Conservation (phyloP, 1,140 invertebrate species). For the Bombus polaris region DNA sequence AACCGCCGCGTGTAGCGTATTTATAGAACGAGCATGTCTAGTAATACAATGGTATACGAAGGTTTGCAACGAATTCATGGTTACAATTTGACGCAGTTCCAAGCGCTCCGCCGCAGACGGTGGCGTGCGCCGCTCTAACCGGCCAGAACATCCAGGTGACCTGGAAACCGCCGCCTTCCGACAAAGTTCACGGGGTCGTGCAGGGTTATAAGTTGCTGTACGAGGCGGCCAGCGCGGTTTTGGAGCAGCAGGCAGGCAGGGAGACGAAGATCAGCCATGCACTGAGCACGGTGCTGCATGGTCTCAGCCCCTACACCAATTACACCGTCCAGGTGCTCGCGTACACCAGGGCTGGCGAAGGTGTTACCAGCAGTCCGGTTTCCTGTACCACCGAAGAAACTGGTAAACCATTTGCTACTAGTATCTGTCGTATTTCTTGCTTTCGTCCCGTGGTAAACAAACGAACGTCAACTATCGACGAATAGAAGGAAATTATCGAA, state of each 20-base stretch:
- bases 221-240: constrained; percentile 82
- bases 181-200: constrained; percentile 88
- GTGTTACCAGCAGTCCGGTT: constrained; percentile 86
- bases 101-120: constrained; percentile 86
- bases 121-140: constrained; percentile 86
- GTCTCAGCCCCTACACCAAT: constrained; percentile 87
- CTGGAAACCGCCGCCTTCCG: constrained; percentile 89
- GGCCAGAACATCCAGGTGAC: constrained; percentile 89
- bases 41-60: background rate
- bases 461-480: background rate
- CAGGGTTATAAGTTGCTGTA: constrained; percentile 92
- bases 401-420: constrained; percentile 73
- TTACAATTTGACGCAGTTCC: constrained; percentile 83
- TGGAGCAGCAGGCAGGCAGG: constrained; percentile 78
- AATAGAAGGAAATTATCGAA: constrained; percentile 9
- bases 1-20: background rate
- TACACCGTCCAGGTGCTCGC: constrained; percentile 92
- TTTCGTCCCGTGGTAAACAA: background rate
- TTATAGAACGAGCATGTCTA: background rate
- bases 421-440: no score
- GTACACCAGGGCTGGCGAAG: constrained; percentile 90
- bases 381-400: constrained; percentile 90
- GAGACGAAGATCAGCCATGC: constrained; percentile 85
- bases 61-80: constrained; percentile 40
- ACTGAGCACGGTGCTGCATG: constrained; percentile 84